Base-by-base conservation (phyloP, 2,797 vertebrate genomes). In the Chloroceryle inda region DNA sequence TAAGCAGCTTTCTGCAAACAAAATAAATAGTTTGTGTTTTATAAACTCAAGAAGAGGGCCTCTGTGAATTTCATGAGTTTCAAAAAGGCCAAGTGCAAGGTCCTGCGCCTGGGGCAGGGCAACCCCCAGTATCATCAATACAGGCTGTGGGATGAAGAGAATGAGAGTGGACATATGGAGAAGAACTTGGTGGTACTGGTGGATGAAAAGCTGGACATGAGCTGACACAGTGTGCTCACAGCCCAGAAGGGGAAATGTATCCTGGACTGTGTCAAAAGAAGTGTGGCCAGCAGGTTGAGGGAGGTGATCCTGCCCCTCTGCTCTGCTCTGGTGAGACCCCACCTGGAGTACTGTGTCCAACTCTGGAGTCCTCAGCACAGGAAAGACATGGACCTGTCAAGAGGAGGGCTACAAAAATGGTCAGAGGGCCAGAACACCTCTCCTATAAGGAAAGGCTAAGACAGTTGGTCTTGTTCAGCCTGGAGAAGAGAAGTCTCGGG, bases 11-110 rank as follows among this genome's bases (percentile, higher is more conserved):
- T 53, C 61, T 22, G 14, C 15, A 29, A 61, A 29, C 37, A 27
- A 6, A 71, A 59, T 33, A 40, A 66, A 73, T 23, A n/a, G 11
- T 45, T 59, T 35, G 8, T 42, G 42, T 12, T 55, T 56, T 37
- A 63, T 22, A 20, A 37, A 27, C 38, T 37, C 1, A 0, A n/a
- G 13, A 62, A 53, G 2, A 26, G 7, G 4, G 6, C 10, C 10
- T 5, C 8, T 22, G 21, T 37, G 47, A 63, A 84, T 17, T 16
- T 71, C 55, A 42, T 21, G 22, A 58, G 5, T 7, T 45, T 66
- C n/a, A 67, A 59, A 35, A 81, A 61, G 19, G 15, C 24, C 45
- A 50, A 14, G 23, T 33, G 19, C 42, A n/a, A 26, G 13, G 23
- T 49, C 42, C 27, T 58, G 29, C 27, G 21, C 22, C 0, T 49